phyloP scores from a whole-genome alignment of 2,888 invertebrate genomes.

The Ophioninae sp. region DNA sequence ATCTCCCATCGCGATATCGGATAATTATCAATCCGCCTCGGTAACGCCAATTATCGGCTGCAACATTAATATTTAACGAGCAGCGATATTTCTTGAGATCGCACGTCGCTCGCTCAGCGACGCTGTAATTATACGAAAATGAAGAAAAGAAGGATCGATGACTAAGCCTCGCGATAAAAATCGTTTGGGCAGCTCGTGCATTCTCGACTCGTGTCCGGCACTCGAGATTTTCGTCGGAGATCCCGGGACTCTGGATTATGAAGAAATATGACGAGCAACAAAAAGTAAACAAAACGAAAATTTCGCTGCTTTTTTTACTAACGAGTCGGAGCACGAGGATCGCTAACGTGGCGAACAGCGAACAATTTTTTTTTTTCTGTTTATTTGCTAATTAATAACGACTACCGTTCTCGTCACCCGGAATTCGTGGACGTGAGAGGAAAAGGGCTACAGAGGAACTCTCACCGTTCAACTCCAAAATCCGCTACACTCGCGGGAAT shows the following conservation, averaged over 20 bases:
- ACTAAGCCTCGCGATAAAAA: constrained; percentile 15
- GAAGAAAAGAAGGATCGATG: constrained; percentile 39
- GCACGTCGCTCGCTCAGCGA: constrained; percentile 32
- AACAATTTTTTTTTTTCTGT: constrained; percentile 53
- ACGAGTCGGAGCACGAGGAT: constrained; percentile 37
- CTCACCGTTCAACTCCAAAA: constrained; percentile 42
- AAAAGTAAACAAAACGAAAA: constrained; percentile 25
- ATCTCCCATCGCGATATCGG: constrained; percentile 34
- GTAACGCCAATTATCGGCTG: constrained; percentile 46
- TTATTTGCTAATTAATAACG: constrained; percentile 62
- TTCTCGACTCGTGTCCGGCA: constrained; percentile 48
- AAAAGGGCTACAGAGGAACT: neutral
- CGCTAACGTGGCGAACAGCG: constrained; percentile 28
- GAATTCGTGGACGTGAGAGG: neutral
- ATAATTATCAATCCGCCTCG: constrained; percentile 31
- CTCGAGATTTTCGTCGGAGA: constrained; percentile 57
- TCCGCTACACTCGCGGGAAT: constrained; percentile 50
- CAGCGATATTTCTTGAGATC: constrained; percentile 34
- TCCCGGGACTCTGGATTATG: constrained; percentile 56
- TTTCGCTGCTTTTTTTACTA: constrained; percentile 31
- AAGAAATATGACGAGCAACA: constrained; percentile 52
- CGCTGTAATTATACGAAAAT: constrained; percentile 5
- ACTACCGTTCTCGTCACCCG: constrained; percentile 57
- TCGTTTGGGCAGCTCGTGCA: constrained; percentile 26
- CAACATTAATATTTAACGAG: constrained; percentile 50